A percentile compares a stretch with the other conserved stretches of the same genome.
phyloP scores from a whole-genome alignment of 1,140 invertebrate species.

The Geopemphigus sp. region DNA sequence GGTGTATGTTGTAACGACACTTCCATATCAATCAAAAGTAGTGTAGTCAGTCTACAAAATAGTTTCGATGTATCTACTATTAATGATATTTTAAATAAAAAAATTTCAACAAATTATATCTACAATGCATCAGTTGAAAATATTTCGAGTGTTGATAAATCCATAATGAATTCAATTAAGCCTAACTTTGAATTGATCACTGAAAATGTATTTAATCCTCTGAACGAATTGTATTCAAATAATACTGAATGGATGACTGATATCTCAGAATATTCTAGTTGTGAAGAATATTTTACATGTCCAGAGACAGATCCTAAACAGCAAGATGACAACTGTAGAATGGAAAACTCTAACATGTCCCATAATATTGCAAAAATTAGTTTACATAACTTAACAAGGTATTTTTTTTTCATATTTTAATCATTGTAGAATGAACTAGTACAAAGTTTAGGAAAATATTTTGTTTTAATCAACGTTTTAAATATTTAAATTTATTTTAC shows the following conservation, averaged over 20 bases:
- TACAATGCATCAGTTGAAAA: neutral
- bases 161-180: too few relatives aligned
- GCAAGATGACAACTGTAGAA: neutral
- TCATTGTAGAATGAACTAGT: too few relatives aligned
- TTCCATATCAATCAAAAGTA: neutral
- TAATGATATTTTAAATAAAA: constrained; percentile 3
- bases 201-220: neutral
- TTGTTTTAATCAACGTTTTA: too few relatives aligned
- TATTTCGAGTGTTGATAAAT: neutral
- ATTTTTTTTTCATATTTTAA: neutral
- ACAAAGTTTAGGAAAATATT: too few relatives aligned
- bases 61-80: neutral
- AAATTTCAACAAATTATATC: neutral
- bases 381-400: neutral
- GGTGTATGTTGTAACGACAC: neutral
- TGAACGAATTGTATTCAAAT: neutral
- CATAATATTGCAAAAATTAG: neutral
- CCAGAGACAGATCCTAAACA: constrained; percentile 11
- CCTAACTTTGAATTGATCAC: neutral
- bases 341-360: neutral
- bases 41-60: neutral
- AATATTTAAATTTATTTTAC: too few relatives aligned
- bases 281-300: constrained; percentile 18
- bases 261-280: constrained; percentile 10
- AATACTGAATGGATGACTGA: constrained; percentile 41